These are phyloP conservation scores for Eustalomyia histrio DNA, from an alignment of 2,888 invertebrate genomes.

Conservation along the genomic window DNA sequence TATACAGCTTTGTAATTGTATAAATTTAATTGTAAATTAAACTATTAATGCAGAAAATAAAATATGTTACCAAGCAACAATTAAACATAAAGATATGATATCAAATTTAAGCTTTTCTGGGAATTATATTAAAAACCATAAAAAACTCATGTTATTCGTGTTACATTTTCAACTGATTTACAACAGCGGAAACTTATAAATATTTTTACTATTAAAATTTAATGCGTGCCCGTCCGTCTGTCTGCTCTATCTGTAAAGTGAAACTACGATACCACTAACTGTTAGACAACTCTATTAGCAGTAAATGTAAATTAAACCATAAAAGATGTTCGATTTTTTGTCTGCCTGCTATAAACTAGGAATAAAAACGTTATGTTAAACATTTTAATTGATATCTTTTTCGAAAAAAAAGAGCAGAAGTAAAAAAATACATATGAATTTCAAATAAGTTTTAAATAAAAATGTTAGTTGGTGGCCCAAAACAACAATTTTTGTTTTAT, in stretches of 20 bases:
- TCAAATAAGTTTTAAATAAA: conserved; percentile 54
- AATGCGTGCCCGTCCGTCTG: conserved; percentile 8
- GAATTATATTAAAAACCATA: conserved; percentile 11
- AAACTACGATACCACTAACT: conserved; percentile 24
- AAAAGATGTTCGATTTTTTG: background rate
- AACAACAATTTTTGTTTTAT: conserved; percentile 25
- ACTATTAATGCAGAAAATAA: no score
- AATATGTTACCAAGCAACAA: background rate
- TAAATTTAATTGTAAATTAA: no score
- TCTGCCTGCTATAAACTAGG: background rate
- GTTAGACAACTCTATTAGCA: conserved; percentile 56
- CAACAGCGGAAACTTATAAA: conserved; percentile 49
- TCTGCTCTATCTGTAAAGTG: background rate
- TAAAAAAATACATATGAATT: conserved; percentile 51
- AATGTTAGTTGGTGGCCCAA: conserved; percentile 63
- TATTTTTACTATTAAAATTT: conserved; percentile 36
- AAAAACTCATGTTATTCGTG: conserved; percentile 10
- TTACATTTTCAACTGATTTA: conserved; percentile 41
- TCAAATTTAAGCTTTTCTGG: background rate
- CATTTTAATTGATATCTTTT: conserved; percentile 44
- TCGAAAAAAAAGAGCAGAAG: conserved; percentile 34
- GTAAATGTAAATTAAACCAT: conserved; percentile 53
- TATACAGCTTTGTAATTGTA: no score
- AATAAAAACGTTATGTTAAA: conserved; percentile 29
- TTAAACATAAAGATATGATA: background rate